Percentiles rank a stretch among this genome's conserved stretches.
phyloP scores from a whole-genome alignment of 2,888 invertebrate species.

The Lamproptera curius region DNA sequence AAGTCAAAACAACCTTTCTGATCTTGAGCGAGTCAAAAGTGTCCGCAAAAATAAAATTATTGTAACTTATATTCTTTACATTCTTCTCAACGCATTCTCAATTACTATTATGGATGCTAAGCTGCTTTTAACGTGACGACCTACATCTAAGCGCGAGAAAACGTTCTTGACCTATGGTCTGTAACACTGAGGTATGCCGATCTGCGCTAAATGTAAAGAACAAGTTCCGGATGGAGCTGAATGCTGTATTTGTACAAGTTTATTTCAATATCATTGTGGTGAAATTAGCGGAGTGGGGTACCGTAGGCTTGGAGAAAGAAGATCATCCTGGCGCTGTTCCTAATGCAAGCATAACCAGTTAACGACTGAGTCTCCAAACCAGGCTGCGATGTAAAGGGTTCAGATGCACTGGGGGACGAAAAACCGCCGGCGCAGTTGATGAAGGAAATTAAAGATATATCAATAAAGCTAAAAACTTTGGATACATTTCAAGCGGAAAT shows the following conservation, averaged over 20 bases:
- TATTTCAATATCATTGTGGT: slow-evolving; percentile 6
- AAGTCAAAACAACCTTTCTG: too few relatives aligned
- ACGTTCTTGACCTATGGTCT: too few relatives aligned
- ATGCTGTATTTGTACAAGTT: not conserved
- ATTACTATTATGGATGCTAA: too few relatives aligned
- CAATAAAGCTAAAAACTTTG: not conserved
- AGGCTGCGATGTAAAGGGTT: not conserved
- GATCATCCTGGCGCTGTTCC: slow-evolving; percentile 3
- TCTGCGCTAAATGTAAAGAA: slow-evolving; percentile 1
- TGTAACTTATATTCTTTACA: too few relatives aligned
- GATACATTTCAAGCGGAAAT: not conserved
- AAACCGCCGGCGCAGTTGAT: not conserved
- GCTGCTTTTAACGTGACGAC: too few relatives aligned
- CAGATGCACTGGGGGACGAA: not conserved
- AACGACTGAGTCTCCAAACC: not conserved
- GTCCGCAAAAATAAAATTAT: too few relatives aligned
- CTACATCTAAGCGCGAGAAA: too few relatives aligned
- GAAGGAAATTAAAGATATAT: too few relatives aligned
- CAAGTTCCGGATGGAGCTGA: not conserved
- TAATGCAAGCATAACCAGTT: slow-evolving; percentile 6
- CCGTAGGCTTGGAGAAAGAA: slow-evolving; percentile 6
- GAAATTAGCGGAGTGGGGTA: slow-evolving; percentile 10
- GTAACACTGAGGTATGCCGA: not conserved
- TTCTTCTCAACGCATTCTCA: too few relatives aligned
- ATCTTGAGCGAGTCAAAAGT: too few relatives aligned